Evolutionary conservation across 2,888 invertebrate species (phyloP).

Genomic region (Luperina testacea): DNA sequence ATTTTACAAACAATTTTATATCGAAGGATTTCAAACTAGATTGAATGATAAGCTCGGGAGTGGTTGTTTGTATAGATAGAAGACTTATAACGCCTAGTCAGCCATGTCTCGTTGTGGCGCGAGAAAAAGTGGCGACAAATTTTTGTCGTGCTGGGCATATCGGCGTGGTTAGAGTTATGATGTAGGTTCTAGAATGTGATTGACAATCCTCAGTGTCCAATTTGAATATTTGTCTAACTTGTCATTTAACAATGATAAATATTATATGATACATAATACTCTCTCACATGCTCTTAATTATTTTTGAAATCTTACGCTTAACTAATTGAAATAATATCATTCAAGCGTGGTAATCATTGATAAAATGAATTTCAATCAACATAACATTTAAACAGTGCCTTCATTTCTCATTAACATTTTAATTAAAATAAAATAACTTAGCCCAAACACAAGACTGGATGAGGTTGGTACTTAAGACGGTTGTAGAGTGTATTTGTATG

Average conservation of each 20-base stretch:
- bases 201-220: neutral
- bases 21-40: neutral
- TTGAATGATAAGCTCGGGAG: neutral
- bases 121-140: too few species aligned
- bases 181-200: neutral
- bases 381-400: conserved; percentile 63
- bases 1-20: conserved; percentile 44
- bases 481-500: conserved; percentile 52
- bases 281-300: neutral
- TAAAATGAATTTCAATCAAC: conserved; percentile 27
- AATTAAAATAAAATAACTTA: conserved; percentile 38
- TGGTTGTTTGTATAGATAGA: neutral
- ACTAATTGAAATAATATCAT: neutral
- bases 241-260: neutral
- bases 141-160: neutral
- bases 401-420: conserved; percentile 56
- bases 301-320: conserved; percentile 2
- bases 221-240: conserved; percentile 1
- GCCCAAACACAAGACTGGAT: conserved; percentile 71
- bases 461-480: conserved; percentile 72
- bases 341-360: conserved; percentile 14
- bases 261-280: neutral
- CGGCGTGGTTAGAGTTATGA: neutral
- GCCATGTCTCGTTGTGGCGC: neutral
- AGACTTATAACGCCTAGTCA: conserved; percentile 1